Evolutionary conservation across 2,888 invertebrate genomes (phyloP).

Genomic region (Lithodes maja): DNA sequence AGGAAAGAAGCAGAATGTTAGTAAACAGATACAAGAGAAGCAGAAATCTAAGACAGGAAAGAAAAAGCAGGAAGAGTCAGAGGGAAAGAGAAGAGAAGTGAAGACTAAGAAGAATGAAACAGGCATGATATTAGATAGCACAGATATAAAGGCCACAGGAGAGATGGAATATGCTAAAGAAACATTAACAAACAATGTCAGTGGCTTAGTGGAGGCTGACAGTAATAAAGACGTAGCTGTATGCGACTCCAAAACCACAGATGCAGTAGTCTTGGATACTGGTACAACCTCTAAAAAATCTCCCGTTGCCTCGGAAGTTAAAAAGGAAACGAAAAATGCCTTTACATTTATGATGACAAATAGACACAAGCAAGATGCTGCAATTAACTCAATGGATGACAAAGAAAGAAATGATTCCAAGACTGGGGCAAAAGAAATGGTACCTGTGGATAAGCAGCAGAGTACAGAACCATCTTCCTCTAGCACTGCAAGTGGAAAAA

Average conservation of each 20-base stretch:
- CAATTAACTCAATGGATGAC: constrained; percentile 18
- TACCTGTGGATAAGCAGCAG: too few species aligned
- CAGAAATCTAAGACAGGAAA: too few species aligned
- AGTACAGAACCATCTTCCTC: background rate
- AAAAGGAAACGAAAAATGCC: constrained; percentile 35
- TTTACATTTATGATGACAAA: constrained; percentile 59
- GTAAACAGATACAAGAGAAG: too few species aligned
- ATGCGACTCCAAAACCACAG: background rate
- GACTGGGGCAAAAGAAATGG: background rate
- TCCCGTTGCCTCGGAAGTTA: background rate
- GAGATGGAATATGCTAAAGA: too few species aligned
- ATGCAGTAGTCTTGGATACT: background rate
- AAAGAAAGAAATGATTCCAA: background rate
- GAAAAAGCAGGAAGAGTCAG: too few species aligned
- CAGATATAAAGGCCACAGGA: too few species aligned
- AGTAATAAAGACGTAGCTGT: background rate
- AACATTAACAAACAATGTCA: background rate
- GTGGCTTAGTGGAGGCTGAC: background rate
- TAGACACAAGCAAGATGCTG: constrained; percentile 36
- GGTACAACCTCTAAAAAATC: background rate
- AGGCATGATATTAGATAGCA: too few species aligned
- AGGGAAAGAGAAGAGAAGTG: too few species aligned
- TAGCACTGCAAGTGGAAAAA: background rate
- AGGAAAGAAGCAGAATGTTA: too few species aligned
- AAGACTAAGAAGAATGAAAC: too few species aligned